Evolutionary conservation across 2,888 invertebrate genomes (phyloP), one percentile per base, ranked within the genome.

Genomic region (Euphydryas editha): DNA sequence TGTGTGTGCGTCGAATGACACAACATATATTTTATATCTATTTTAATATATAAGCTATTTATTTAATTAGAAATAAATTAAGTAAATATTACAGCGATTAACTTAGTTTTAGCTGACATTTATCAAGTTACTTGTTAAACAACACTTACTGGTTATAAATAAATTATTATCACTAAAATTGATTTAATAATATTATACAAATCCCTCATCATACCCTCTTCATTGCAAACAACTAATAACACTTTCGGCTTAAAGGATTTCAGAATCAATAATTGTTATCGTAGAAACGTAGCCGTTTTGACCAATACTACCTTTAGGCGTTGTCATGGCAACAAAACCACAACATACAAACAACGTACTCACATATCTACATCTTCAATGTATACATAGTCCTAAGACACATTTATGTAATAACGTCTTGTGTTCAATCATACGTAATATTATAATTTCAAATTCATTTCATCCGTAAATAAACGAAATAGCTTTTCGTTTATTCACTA

Each of bases 301-400:
- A 51, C 49, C 49, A 24, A 51, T 42, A 42, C 15, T 51, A 51
- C 24, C 49, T 15, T 7, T 21, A 24, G 49, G n/a, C n/a, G 49
- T 51, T 51, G 49, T 51, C 24, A 51, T 51, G 49, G 49, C 49
- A 24, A 51, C 49, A 15, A 15, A 51, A 51, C 49, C 49, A 24
- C 49, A 51, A 51, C 21, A n/a, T 44, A 44, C 15, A 24, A 51
- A 15, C 21, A 24, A 51, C 49, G 21, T 30, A 30, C 30, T 5
- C 49, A 47, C 20, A 47, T 10, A 7, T n/a, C 42, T 44, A 44
- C 15, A 24, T n/a, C 15, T 24, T 24, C 49, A 51, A 21, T 51
- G 15, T 51, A 47, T 47, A 47, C n/a, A 24, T 51, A 7, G 13
- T 51, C n/a, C 15, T 51, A 51, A 51, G 49, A 51, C 24, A 21